Evolutionary conservation across 2,888 invertebrate species (phyloP), one percentile per base, ranked within the genome.

Genomic region (Pachliopta kotzebuea): DNA sequence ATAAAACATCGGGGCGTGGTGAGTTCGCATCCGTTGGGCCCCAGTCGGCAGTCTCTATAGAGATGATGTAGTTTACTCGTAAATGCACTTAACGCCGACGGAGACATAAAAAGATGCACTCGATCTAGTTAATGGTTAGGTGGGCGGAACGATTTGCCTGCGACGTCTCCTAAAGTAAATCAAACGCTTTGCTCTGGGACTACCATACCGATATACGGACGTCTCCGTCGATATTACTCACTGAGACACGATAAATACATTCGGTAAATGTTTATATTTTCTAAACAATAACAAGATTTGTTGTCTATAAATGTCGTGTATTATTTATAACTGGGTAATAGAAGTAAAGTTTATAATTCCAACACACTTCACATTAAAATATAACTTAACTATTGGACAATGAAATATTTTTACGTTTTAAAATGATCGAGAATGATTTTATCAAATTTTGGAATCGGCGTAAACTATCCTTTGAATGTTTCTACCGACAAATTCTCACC

Each of bases 81-180:
- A 85, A 88, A 88, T 85, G 88, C 89, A 89, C 89, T 89, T 88
- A 90, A 80, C 81, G 79, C 77, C 72, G 78, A 76, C 79, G 74
- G 81, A 83, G 83, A 84, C 81, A 81, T 86, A 87, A 88, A 88
- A 86, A 85, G 85, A 87, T 85, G 85, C 80, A 81, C 81, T 80
- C 83, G 81, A 82, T 81, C 82, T 85, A 84, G 84, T 85, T 87
- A 86, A 88, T 84, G 84, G 81, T 74, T 71, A 71, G 74, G 84
- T 84, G 79, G 86, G 86, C 78, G 87, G 76, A 67, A 70, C 69
- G 73, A 74, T 76, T 76, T 70, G 73, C 72, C 74, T 71, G 74
- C 69, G 74, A 74, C 70, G 71, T 72, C 71, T 68, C 73, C 72
- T 72, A 72, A 74, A 71, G 72, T 77, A 76, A 76, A 78, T 79